Conservation (phyloP, 2,888 invertebrate species). For the Heliconius ismenius region DNA sequence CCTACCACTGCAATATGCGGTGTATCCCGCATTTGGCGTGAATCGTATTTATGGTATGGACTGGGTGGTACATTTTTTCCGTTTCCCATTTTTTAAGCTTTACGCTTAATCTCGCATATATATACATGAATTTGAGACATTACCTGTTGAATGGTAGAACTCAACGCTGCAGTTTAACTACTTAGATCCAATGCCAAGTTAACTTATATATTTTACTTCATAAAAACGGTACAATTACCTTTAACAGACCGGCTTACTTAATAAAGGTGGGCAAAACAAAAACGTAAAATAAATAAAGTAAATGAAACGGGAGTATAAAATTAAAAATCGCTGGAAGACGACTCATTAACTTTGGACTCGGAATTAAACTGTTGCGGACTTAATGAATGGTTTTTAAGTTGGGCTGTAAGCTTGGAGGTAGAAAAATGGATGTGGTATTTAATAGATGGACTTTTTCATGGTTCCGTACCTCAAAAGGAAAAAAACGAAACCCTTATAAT, state of each 20-base stretch:
- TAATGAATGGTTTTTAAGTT: slow-evolving; percentile 68
- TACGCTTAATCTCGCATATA: background rate
- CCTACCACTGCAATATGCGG: no score
- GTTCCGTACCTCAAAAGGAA: background rate
- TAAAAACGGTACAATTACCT: slow-evolving; percentile 34
- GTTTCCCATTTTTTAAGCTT: background rate
- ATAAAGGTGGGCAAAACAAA: slow-evolving; percentile 40
- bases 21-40: no score
- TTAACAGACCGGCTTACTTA: slow-evolving; percentile 34
- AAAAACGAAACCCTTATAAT: no score
- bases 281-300: slow-evolving; percentile 40
- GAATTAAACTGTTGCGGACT: slow-evolving; percentile 76
- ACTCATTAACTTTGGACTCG: slow-evolving; percentile 75
- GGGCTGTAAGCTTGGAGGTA: background rate
- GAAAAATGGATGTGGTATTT: slow-evolving; percentile 52
- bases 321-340: slow-evolving; percentile 69
- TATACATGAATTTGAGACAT: background rate
- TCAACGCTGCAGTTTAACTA: background rate
- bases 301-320: slow-evolving; percentile 74
- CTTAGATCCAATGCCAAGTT: no score
- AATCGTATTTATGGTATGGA: no score
- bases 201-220: background rate
- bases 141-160: background rate
- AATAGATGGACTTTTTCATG: background rate
- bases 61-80: no score